phyloP scores from a whole-genome alignment of 2,888 invertebrate genomes.

The Cheilosia scutellata region DNA sequence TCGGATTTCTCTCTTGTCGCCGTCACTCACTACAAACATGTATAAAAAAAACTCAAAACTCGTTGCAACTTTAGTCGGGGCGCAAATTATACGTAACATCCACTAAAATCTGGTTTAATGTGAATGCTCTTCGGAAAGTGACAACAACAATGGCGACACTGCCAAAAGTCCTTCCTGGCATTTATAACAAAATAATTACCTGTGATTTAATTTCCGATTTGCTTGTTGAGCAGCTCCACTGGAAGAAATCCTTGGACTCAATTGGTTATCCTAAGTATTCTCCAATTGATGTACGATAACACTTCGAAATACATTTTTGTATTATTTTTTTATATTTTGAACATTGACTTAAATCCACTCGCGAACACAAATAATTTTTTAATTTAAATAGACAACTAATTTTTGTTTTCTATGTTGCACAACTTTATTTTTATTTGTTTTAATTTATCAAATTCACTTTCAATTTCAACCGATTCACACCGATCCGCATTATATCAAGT shows the following conservation, averaged over 20 bases:
- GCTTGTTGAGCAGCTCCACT: constrained; percentile 6
- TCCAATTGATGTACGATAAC: constrained; percentile 25
- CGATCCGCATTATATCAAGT: constrained; percentile 68
- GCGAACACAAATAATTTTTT: constrained; percentile 12
- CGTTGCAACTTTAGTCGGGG: no score
- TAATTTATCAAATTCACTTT: constrained; percentile 61
- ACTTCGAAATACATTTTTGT: constrained; percentile 50
- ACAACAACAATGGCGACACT: not conserved
- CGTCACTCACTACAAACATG: no score
- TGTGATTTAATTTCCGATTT: constrained; percentile 41
- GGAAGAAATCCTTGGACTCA: constrained; percentile 55
- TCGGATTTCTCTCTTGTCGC: no score
- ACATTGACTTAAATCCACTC: constrained; percentile 25
- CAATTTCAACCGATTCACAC: constrained; percentile 71
- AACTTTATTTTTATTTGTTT: constrained; percentile 36
- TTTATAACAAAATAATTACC: constrained; percentile 14
- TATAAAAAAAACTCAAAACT: no score
- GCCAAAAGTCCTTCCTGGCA: not conserved
- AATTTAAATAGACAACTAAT: not conserved
- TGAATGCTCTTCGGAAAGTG: not conserved
- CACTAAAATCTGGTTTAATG: no score
- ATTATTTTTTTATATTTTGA: not conserved
- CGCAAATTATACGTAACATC: no score
- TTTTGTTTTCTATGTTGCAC: constrained; percentile 29
- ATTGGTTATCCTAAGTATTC: constrained; percentile 58